Evolutionary conservation across 2,113 vertebrate genomes (phyloP), one percentile per base, ranked within the genome.

Genomic region (Urocolius indicus): DNA sequence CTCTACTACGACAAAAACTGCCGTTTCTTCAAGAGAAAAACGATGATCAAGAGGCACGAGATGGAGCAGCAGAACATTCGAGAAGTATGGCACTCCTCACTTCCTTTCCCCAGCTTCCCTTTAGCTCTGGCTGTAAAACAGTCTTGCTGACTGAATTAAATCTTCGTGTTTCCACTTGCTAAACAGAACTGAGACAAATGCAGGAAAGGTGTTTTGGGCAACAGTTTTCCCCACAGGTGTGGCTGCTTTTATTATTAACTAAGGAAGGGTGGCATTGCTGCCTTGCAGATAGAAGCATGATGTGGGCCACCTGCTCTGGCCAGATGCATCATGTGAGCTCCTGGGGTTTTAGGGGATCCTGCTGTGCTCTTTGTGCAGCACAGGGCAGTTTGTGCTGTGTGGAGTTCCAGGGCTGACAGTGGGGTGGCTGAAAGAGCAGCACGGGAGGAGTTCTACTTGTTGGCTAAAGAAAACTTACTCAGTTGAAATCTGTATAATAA

Each of bases 31-130:
- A 99, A 99, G 97, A 98, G 99, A 96, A 99, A 98, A 97, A 98
- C 98, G 80, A 99, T 99, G 98, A 98, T 98, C 91, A 99, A 99
- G 98, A 98, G 98, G 95, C 99, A 99, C 4, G 99, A 99, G 96
- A 93, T 99, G 97, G 99, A 99, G 97, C 99, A 99, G 98, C 99
- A 99, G 95, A 99, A 99, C 97, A 98, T 99, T 94, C 98, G 99
- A 97, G 99, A 99, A 98, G 99, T 99, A 98, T 45, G 95, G 80
- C 77, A 51, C 66, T 62, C 55, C 67, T 87, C 71, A 8, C 36
- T 88, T 49, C 78, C 46, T 87, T 87, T 69, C 43, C 51, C 23
- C 43, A 48, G 27, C 14, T 0, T 16, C 55, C 11, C 21, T 21
- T 6, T 69, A 11, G 17, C 11, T n/a, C 23, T n/a, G 32, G 61